Evolutionary conservation across 1,140 invertebrate species (phyloP).

Genomic region (Rhagoletis pomonella): DNA sequence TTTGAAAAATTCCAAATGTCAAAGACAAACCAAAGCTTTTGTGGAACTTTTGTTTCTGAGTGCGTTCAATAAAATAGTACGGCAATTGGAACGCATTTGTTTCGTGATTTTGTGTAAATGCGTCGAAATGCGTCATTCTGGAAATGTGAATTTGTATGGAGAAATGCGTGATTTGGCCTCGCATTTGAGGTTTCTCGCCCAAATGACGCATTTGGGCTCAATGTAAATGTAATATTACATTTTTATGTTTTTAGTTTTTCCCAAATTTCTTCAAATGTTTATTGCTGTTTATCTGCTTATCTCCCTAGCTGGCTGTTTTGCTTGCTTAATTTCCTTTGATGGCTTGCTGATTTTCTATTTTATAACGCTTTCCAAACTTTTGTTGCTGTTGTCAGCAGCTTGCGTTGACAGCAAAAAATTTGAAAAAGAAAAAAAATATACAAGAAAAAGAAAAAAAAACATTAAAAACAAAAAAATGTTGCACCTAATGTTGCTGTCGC

Average conservation of each 20-base stretch:
- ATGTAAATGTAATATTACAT: too few relatives aligned
- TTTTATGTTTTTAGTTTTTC: slow-evolving; percentile 24
- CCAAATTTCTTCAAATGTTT: slow-evolving; percentile 23
- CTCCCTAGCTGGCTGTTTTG: not conserved
- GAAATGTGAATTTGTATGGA: too few relatives aligned
- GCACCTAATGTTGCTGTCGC: slow-evolving; percentile 10
- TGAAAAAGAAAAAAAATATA: not conserved
- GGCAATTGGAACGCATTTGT: too few relatives aligned
- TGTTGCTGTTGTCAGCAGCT: slow-evolving; percentile 44
- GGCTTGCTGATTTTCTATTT: slow-evolving; percentile 31
- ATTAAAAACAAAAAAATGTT: not conserved
- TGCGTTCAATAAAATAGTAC: too few relatives aligned
- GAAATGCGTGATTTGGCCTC: too few relatives aligned
- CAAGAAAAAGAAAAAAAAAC: not conserved
- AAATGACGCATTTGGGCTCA: too few relatives aligned
- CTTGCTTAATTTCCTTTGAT: not conserved
- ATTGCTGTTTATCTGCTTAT: not conserved
- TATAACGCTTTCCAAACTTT: slow-evolving; percentile 24
- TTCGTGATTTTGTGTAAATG: too few relatives aligned
- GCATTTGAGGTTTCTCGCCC: too few relatives aligned
- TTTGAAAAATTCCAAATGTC: too few relatives aligned
- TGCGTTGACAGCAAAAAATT: slow-evolving; percentile 47
- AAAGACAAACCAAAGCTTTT: too few relatives aligned
- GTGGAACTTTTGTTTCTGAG: too few relatives aligned
- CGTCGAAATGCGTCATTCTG: too few relatives aligned